phyloP scores from a whole-genome alignment of 2,113 vertebrate genomes.

The Chloropsis cyanopogon region DNA sequence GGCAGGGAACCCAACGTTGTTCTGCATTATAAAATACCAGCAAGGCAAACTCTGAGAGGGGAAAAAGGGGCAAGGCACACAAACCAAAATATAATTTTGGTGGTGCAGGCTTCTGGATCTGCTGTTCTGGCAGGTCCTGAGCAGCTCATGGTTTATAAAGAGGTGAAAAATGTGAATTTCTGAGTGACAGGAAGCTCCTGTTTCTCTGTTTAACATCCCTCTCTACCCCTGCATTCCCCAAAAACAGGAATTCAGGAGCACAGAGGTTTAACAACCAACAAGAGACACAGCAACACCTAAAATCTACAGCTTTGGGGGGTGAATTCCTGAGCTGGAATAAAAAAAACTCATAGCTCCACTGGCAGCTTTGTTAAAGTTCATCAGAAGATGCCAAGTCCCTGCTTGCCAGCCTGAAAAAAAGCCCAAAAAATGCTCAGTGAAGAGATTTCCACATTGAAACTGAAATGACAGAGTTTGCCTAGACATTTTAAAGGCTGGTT shows the following conservation, averaged over 20 bases:
- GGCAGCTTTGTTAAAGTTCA: not conserved
- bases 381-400: not conserved
- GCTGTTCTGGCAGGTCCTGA: not conserved
- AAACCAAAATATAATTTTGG: not conserved
- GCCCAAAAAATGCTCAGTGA: not conserved
- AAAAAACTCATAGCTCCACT: not conserved
- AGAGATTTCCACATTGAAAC: not conserved
- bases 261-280: not conserved
- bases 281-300: not conserved
- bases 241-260: not conserved
- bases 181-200: not conserved
- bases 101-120: not conserved
- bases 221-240: not conserved
- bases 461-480: not conserved
- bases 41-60: not conserved
- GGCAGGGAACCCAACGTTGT: not conserved
- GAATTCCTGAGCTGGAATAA: not conserved
- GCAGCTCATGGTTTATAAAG: not conserved
- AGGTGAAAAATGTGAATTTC: not conserved
- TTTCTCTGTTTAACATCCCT: not conserved
- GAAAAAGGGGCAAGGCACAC: rapidly evolving
- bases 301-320: not conserved
- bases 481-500: not conserved
- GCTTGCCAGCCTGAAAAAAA: not conserved
- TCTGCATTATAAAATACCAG: not conserved